Evolutionary conservation across 2,888 invertebrate species (phyloP), one percentile per base, ranked within the genome.

Genomic region (Brenthis ino): DNA sequence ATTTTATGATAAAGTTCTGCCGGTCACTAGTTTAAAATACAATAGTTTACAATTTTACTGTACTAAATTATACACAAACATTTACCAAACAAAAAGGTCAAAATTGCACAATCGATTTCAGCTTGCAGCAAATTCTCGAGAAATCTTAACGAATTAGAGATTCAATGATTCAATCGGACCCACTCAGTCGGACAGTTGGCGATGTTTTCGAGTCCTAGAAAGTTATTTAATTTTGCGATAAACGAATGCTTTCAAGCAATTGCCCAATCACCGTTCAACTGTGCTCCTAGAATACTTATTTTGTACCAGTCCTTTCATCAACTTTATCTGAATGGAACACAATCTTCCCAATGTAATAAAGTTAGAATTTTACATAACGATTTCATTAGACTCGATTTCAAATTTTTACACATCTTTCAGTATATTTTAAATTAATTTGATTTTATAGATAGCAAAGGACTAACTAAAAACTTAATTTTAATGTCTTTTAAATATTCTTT

Each of bases 201-300:
- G 64, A 67, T 69, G 67, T 67, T 72, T 70, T 60, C 70, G 70
- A 70, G 61, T 72, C 56, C 65, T 70, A 72, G 65, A 65, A 72
- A 72, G 64, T 72, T 72, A 68, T 72, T 70, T 72, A 68, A 65
- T 72, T 72, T 65, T 28, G 64, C 65, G 70, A 63, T 68, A 70
- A 72, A 68, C 67, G 70, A 72, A 65, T 63, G 65, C 56, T 51
- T 65, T 68, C 70, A 58, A 64, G 58, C 68, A 60, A 70, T 66
- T 70, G 68, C 68, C 65, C 64, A 53, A 65, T 70, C 57, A 43
- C 57, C 48, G 61, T 53, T 61, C 60, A 50, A 55, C 53, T 60
- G 54, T 47, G 37, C 37, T 54, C 43, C n/a, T 37, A 48, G 54
- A 60, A 67, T 55, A 67, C 53, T 63, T 53, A 50, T 63, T 60